These are phyloP conservation scores for Melanostigma gelatinosum DNA, from an alignment of 2,113 vertebrate genomes.

Conservation along the genomic window DNA sequence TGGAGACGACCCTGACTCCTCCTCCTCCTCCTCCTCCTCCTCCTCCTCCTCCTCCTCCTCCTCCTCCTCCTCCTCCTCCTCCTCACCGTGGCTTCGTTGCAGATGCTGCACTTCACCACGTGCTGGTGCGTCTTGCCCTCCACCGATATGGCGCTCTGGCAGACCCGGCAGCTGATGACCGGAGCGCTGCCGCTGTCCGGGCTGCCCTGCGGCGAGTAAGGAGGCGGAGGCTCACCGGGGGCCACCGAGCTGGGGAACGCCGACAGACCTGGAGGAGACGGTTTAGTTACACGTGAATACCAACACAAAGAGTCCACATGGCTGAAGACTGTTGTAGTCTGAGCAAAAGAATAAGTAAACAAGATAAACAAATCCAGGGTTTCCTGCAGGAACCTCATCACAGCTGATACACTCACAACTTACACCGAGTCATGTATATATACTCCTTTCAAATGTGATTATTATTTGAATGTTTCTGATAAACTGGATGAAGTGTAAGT, in stretches of 20 bases:
- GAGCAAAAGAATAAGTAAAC: too few species aligned
- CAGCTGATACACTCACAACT: not conserved
- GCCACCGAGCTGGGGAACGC: conserved; percentile 54
- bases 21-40: conserved; percentile 49
- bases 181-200: conserved; percentile 72
- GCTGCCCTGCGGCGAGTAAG: conserved; percentile 74
- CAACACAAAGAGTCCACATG: too few species aligned
- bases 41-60: not conserved
- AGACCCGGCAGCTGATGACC: conserved; percentile 82
- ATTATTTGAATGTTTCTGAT: too few species aligned
- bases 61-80: not conserved
- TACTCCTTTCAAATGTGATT: too few species aligned
- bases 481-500: too few species aligned
- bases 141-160: conserved; percentile 80
- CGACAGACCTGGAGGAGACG: conserved; percentile 46
- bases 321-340: too few species aligned
- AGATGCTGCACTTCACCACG: conserved; percentile 82
- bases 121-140: conserved; percentile 83
- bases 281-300: too few species aligned
- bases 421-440: not conserved
- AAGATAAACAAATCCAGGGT: too few species aligned
- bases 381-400: not conserved
- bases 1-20: too few species aligned
- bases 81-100: conserved; percentile 83
- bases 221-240: conserved; percentile 60